These are phyloP conservation scores for Ptychochromis oligacanthus DNA, from an alignment of 2,113 vertebrate species.

Conservation along the genomic window DNA sequence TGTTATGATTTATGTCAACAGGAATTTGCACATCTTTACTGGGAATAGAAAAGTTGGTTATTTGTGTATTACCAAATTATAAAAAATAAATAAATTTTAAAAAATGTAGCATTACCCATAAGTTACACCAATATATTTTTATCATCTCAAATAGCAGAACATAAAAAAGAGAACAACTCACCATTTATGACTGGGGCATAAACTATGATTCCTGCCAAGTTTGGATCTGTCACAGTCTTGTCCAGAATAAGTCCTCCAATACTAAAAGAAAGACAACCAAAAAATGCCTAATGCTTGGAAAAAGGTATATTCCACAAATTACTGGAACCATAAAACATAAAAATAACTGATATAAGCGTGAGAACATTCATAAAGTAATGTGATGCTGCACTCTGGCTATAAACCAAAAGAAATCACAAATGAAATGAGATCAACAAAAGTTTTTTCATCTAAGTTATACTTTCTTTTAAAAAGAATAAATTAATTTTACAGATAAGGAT, in stretches of 20 bases:
- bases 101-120: not conserved
- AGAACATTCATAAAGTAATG: no score
- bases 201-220: slow-evolving; percentile 89
- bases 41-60: rapidly evolving
- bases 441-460: no score
- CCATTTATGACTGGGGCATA: slow-evolving; percentile 97
- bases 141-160: not conserved
- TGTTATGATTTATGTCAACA: not conserved
- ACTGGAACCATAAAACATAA: not conserved
- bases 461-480: no score
- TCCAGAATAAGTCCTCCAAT: slow-evolving; percentile 96
- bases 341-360: no score
- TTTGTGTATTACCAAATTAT: not conserved
- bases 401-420: no score
- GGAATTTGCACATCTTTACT: not conserved
- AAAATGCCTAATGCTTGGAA: not conserved
- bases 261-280: slow-evolving; percentile 77
- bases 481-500: no score
- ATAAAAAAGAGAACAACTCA: slow-evolving; percentile 68
- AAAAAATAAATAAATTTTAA: no score
- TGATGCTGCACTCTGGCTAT: no score
- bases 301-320: not conserved
- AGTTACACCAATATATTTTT: rapidly evolving
- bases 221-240: slow-evolving; percentile 90
- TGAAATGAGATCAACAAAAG: no score